Percentiles rank a stretch among this genome's conserved stretches.
These are phyloP conservation scores for Calephelis nemesis DNA, from an alignment of 1,140 invertebrate species.

Conservation along the genomic window DNA sequence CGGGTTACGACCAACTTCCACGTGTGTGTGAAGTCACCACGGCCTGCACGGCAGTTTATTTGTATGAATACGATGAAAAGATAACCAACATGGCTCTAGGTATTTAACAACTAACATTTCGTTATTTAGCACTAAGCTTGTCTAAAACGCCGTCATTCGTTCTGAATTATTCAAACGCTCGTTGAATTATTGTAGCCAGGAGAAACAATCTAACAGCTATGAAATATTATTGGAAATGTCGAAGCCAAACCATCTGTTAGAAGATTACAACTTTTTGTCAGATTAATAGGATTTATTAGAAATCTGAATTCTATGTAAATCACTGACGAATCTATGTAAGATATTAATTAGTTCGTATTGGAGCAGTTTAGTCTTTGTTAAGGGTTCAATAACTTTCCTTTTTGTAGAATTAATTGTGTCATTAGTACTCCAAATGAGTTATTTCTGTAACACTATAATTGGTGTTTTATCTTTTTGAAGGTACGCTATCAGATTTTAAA, in stretches of 20 bases:
- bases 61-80: too few species aligned
- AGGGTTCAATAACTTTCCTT: not conserved
- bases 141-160: not conserved
- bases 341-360: constrained; percentile 11
- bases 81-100: too few species aligned
- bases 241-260: constrained; percentile 24
- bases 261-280: constrained; percentile 17
- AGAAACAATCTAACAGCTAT: constrained; percentile 14
- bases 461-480: too few species aligned
- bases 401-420: not conserved
- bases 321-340: not conserved
- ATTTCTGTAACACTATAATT: too few species aligned
- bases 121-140: too few species aligned
- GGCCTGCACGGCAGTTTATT: too few species aligned
- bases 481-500: too few species aligned
- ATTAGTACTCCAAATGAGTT: too few species aligned
- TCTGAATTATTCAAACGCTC: constrained; percentile 14
- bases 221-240: constrained; percentile 29
- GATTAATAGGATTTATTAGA: constrained; percentile 16
- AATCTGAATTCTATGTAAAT: constrained; percentile 1
- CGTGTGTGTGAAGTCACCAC: too few species aligned
- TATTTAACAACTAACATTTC: too few species aligned
- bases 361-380: not conserved
- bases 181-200: constrained; percentile 19
- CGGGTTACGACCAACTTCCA: too few species aligned